These are phyloP conservation scores for Danaus chrysippus DNA, from an alignment of 2,888 invertebrate genomes.

Conservation along the genomic window DNA sequence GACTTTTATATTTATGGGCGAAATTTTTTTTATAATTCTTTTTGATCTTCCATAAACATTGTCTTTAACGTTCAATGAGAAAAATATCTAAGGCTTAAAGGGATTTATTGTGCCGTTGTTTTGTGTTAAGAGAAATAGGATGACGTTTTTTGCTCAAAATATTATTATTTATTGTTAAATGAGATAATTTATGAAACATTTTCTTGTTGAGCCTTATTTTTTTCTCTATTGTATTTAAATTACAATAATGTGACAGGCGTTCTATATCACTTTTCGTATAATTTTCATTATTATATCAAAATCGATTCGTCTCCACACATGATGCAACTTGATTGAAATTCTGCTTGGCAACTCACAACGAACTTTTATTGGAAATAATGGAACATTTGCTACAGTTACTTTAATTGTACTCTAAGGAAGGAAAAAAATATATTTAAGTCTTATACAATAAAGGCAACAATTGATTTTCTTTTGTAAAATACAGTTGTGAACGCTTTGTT, in stretches of 20 bases:
- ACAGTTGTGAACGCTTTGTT: too few relatives aligned
- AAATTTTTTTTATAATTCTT: conserved; percentile 1
- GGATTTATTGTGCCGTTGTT: too few relatives aligned
- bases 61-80: neutral
- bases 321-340: conserved; percentile 9
- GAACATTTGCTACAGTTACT: neutral
- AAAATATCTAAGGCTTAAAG: neutral
- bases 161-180: too few relatives aligned
- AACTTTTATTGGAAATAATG: neutral
- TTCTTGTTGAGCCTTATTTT: neutral
- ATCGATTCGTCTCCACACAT: neutral
- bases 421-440: too few relatives aligned
- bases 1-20: neutral
- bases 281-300: conserved; percentile 1
- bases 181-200: too few relatives aligned
- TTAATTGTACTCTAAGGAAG: neutral
- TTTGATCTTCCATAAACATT: neutral
- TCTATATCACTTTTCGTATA: neutral
- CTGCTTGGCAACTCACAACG: neutral
- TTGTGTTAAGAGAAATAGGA: too few relatives aligned
- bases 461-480: too few relatives aligned
- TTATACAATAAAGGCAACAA: too few relatives aligned
- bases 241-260: neutral
- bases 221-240: neutral
- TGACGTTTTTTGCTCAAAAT: too few relatives aligned